These are phyloP conservation scores for Chunga burmeisteri DNA, from an alignment of 2,113 vertebrate species.

Conservation along the genomic window DNA sequence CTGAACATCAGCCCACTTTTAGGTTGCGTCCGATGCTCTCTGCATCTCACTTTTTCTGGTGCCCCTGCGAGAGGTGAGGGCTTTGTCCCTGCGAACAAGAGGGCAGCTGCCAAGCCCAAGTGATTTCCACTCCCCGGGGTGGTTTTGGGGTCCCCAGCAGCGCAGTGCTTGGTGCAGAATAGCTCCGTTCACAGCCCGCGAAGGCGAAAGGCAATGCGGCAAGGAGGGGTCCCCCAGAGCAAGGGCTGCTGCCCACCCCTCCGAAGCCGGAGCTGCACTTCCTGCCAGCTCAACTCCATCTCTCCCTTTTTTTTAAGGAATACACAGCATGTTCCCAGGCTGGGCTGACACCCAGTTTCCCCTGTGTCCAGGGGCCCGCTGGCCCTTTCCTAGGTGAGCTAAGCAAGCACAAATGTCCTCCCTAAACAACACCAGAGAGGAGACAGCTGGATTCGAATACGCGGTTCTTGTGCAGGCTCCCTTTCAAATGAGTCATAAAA, in stretches of 20 bases:
- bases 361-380: background rate
- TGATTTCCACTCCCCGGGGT: rapidly evolving
- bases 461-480: background rate
- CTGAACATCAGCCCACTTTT: rapidly evolving
- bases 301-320: background rate
- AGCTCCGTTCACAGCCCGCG: rapidly evolving
- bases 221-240: background rate
- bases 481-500: slow-evolving; percentile 67
- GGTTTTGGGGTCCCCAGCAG: background rate
- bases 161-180: rapidly evolving
- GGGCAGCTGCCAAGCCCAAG: background rate
- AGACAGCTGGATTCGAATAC: slow-evolving; percentile 29
- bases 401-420: slow-evolving; percentile 31
- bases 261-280: rapidly evolving
- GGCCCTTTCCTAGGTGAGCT: slow-evolving; percentile 48
- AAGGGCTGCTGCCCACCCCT: background rate
- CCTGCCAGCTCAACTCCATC: background rate
- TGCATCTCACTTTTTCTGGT: background rate
- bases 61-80: rapidly evolving
- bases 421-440: background rate
- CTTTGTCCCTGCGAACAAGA: background rate
- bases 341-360: background rate
- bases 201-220: rapidly evolving
- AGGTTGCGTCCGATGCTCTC: background rate
- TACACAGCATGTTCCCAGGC: background rate